Evolutionary conservation across 23 tunicate species (phyloP).

Genomic region (Halocynthia aurantium): DNA sequence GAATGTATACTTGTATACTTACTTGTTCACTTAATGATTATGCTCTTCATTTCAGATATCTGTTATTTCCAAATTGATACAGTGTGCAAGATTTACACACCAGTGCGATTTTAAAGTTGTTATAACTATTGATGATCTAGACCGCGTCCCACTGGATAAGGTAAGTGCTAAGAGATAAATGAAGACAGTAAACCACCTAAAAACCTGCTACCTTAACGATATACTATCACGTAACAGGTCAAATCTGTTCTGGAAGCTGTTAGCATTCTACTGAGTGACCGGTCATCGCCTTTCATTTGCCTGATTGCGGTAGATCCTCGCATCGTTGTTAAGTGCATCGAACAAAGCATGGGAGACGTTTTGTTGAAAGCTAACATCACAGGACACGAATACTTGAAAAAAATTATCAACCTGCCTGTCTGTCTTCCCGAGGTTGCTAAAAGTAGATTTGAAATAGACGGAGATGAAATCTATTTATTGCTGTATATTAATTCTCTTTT

Average conservation of each 20-base stretch:
- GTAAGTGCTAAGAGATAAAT: slow-evolving; percentile 18
- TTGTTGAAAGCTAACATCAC: slow-evolving; percentile 50
- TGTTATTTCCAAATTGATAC: slow-evolving; percentile 42
- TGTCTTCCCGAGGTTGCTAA: slow-evolving; percentile 70
- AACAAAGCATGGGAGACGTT: slow-evolving; percentile 50
- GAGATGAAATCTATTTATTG: too few species aligned
- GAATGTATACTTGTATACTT: neutral
- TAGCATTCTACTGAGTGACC: slow-evolving; percentile 77
- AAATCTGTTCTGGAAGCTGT: slow-evolving; percentile 83
- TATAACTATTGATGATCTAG: slow-evolving; percentile 80
- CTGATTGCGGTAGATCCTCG: slow-evolving; percentile 85
- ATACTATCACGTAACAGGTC: slow-evolving; percentile 24
- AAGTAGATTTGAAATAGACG: too few species aligned
- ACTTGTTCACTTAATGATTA: neutral
- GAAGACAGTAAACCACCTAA: neutral
- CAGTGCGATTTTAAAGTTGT: slow-evolving; percentile 55
- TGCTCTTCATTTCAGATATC: slow-evolving; percentile 29
- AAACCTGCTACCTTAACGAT: neutral
- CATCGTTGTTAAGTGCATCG: slow-evolving; percentile 81
- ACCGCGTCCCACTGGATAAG: slow-evolving; percentile 57
- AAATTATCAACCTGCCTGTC: slow-evolving; percentile 83
- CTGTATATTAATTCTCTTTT: neutral
- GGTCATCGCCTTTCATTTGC: slow-evolving; percentile 66
- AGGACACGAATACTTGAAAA: slow-evolving; percentile 86
- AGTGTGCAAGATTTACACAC: slow-evolving; percentile 37